Conservation (phyloP, 2,888 invertebrate species). For the Homarus gammarus region DNA sequence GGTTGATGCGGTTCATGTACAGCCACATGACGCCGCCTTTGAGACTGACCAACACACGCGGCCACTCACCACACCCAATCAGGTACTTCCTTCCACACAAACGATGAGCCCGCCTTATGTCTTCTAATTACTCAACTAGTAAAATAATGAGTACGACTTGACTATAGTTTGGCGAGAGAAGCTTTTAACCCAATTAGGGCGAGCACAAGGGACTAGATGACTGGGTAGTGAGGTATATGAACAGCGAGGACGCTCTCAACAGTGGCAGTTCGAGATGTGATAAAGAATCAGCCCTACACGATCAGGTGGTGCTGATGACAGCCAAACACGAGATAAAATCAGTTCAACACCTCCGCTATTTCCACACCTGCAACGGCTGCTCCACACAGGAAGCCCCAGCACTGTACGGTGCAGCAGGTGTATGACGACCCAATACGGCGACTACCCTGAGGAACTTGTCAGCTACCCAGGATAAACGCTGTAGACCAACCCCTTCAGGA, state of each 20-base stretch:
- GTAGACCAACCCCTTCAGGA: neutral
- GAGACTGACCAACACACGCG: neutral
- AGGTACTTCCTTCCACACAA: too few species aligned
- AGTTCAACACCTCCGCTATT: neutral
- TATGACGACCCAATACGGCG: neutral
- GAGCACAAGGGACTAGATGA: too few species aligned
- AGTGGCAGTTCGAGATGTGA: neutral
- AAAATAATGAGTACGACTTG: too few species aligned
- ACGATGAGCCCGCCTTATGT: too few species aligned
- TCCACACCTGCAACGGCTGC: neutral
- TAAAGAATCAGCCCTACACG: too few species aligned
- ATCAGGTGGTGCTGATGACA: neutral
- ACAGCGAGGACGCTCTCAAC: neutral
- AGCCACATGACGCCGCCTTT: conserved; percentile 64
- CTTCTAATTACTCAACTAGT: too few species aligned
- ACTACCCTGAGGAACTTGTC: neutral
- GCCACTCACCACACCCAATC: neutral
- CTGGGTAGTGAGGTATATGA: neutral
- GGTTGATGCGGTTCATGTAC: conserved; percentile 72
- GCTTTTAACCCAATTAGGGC: too few species aligned
- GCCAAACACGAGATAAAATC: neutral
- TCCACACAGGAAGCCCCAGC: neutral
- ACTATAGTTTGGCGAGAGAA: too few species aligned
- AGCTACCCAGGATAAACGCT: neutral
- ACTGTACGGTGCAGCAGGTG: neutral